Evolutionary conservation across 2,888 invertebrate genomes (phyloP), one percentile per base, ranked within the genome.

Genomic region (Leucoma salicis): DNA sequence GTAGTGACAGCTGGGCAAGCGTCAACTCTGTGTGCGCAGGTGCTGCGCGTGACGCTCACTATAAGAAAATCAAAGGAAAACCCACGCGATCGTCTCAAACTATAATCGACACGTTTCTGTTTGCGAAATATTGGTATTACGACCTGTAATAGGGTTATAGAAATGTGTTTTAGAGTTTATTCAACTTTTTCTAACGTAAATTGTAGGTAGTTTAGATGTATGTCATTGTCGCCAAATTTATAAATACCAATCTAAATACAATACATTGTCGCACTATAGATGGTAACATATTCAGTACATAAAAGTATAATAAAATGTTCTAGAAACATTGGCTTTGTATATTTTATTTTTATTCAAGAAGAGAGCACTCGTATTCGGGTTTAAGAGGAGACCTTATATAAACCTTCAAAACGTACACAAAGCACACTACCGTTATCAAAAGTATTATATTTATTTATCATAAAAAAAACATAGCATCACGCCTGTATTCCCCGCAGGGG

Each of bases 1-100:
- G 83, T 77, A 75, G 74, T 57, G 75, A 70, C 86, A 85, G 82
- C 82, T 84, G 84, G 78, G 80, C 80, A 78, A 78, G 78, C 82
- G 75, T 53, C 70, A 54, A 48, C 60, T 53, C 61, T 74, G 77
- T 84, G 63, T 84, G 72, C 76, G 74, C 86, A 86, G 81, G 78
- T 85, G 85, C 53, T 57, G 39, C 33, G 53, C 48, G 68, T 74
- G 75, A 74, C 74, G 74, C 62, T 66, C 66, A 77, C 70, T 77
- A 70, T 70, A 70, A 69, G 72, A 70, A 85, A 85, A 85, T 83
- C 84, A 83, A 79, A 82, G 80, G 73, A 81, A 75, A 75, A 75
- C 72, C 77, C 81, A 70, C 75, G 71, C 72, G 70, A 53, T 65
- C 63, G 69, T 71, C 70, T 66, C 69, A 62, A 57, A 53, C 58